phyloP scores from a whole-genome alignment of 1,140 invertebrate genomes.

The Sycobia sp. region DNA sequence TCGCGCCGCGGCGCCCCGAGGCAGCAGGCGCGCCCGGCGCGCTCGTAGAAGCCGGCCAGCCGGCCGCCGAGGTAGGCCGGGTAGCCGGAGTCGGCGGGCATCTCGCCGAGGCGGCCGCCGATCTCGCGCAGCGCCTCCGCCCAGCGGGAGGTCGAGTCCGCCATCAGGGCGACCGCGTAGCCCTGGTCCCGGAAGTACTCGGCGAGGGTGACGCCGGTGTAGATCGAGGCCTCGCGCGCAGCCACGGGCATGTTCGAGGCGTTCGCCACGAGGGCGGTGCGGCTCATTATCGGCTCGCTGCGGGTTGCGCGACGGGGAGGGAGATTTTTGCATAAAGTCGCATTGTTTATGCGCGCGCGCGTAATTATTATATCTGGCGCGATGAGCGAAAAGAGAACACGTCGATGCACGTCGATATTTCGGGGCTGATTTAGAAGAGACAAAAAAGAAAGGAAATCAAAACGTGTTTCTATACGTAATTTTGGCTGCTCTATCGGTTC shows the following conservation, averaged over 20 bases:
- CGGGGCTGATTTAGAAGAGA: too few species aligned
- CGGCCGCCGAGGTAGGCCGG: constrained; percentile 75
- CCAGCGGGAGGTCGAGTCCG: constrained; percentile 86
- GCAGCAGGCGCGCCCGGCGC: constrained; percentile 72
- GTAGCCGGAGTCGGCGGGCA: constrained; percentile 81
- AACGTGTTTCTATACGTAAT: too few species aligned
- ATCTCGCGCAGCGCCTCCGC: constrained; percentile 86
- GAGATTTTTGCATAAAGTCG: too few species aligned
- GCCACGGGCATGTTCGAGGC: constrained; percentile 90
- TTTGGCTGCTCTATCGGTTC: too few species aligned
- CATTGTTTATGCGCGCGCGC: too few species aligned
- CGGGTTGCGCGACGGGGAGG: constrained; percentile 6
- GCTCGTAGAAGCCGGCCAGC: constrained; percentile 76
- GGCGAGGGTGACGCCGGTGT: constrained; percentile 80
- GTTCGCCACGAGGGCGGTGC: constrained; percentile 81
- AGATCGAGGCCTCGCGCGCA: constrained; percentile 84
- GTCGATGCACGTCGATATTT: too few species aligned
- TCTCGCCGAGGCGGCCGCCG: constrained; percentile 83
- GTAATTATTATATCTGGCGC: too few species aligned
- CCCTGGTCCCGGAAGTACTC: constrained; percentile 85
- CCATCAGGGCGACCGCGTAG: constrained; percentile 87
- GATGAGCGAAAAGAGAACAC: too few species aligned
- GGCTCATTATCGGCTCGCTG: constrained; percentile 79
- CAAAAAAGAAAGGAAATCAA: too few species aligned
- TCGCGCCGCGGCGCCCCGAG: constrained; percentile 72